A percentile compares a stretch with the other conserved stretches of the same genome.
Evolutionary conservation across 2,797 vertebrate genomes (phyloP).

Genomic region (Mormyrus hasselquistii): DNA sequence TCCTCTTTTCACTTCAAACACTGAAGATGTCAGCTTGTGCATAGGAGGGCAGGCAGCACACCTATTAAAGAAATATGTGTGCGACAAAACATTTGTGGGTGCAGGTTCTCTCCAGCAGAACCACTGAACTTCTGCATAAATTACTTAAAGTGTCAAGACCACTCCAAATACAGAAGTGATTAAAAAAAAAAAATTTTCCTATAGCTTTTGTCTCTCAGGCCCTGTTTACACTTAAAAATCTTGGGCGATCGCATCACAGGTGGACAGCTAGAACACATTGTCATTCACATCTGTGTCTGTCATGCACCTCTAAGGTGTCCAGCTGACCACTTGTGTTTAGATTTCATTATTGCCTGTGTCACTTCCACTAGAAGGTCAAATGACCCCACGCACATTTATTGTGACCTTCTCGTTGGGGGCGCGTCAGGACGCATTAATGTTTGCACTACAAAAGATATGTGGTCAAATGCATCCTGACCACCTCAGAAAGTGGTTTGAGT

Average conservation of each 20-base stretch:
- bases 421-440: not conserved
- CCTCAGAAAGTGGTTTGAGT: not conserved
- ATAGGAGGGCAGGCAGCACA: not conserved
- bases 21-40: not conserved
- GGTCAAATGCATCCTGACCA: not conserved
- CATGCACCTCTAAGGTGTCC: not conserved
- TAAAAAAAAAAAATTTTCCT: not conserved
- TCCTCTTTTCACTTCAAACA: not conserved
- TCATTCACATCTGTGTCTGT: not conserved
- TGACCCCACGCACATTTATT: not conserved
- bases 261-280: not conserved
- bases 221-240: not conserved
- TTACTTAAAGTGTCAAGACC: not conserved
- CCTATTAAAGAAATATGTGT: not conserved
- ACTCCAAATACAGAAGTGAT: not conserved
- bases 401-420: not conserved
- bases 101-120: not conserved
- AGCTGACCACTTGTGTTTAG: not conserved
- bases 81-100: not conserved
- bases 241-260: not conserved
- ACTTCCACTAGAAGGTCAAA: not conserved
- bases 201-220: not conserved
- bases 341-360: not conserved
- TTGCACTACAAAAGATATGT: not conserved
- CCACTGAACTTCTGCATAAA: not conserved